Evolutionary conservation across 2,888 invertebrate species (phyloP).

Genomic region (Lithophane ornitopus): DNA sequence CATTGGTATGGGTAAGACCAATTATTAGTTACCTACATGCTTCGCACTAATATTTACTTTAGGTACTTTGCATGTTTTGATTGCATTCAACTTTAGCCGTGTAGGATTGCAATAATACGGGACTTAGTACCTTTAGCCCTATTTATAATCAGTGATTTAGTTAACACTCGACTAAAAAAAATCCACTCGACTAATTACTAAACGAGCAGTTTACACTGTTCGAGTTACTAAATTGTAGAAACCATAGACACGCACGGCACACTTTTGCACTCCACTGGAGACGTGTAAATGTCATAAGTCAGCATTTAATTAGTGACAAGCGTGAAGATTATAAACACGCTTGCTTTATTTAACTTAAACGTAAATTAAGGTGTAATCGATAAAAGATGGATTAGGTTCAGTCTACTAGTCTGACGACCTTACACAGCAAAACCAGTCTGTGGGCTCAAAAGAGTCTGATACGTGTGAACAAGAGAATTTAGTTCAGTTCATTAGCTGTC

Average conservation of each 20-base stretch:
- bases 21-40: background rate
- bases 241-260: slow-evolving; percentile 19
- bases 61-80: background rate
- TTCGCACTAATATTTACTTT: background rate
- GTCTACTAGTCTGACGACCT: background rate
- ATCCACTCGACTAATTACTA: slow-evolving; percentile 21
- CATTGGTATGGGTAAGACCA: too few relatives aligned
- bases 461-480: slow-evolving; percentile 29
- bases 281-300: slow-evolving; percentile 20
- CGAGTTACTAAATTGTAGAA: slow-evolving; percentile 27
- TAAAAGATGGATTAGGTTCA: background rate
- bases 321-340: background rate
- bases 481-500: slow-evolving; percentile 25
- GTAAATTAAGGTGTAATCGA: background rate
- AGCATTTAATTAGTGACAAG: slow-evolving; percentile 7
- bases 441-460: background rate
- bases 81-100: background rate
- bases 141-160: background rate
- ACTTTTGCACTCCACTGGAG: slow-evolving; percentile 16
- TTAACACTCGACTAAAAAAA: background rate
- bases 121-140: too few relatives aligned
- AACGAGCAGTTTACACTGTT: slow-evolving; percentile 25
- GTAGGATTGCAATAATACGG: background rate
- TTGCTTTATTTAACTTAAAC: background rate
- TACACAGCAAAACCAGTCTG: background rate